phyloP scores from a whole-genome alignment of 1,140 invertebrate species.

The Drosophila ohnishii region DNA sequence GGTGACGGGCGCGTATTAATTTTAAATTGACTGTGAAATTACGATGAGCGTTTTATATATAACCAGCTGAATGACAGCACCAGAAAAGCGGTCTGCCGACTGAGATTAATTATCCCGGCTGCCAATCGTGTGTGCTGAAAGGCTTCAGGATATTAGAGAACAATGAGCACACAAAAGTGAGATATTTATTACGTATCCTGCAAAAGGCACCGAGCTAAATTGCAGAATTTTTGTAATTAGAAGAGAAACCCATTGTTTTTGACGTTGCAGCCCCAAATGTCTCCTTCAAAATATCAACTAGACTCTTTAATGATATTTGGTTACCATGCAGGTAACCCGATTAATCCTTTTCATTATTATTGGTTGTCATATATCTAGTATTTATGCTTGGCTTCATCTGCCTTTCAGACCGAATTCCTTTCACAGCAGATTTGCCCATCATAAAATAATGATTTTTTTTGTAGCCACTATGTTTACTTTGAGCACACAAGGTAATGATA shows the following conservation, averaged over 20 bases:
- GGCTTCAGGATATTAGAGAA: conserved; percentile 4
- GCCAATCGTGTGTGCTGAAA: not conserved
- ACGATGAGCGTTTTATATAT: conserved; percentile 55
- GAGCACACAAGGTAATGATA: conserved; percentile 27
- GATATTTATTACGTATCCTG: conserved; percentile 13
- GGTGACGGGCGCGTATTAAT: conserved; percentile 71
- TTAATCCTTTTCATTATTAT: conserved; percentile 1
- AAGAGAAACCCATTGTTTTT: not conserved
- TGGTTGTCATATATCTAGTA: conserved; percentile 1
- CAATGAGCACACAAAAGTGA: conserved; percentile 7
- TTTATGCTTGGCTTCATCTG: conserved; percentile 25
- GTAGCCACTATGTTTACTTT: not conserved
- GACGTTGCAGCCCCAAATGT: not conserved
- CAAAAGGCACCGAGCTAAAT: not conserved
- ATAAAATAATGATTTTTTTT: conserved; percentile 3
- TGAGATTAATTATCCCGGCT: conserved; percentile 26
- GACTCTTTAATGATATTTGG: too few relatives aligned
- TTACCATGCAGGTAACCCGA: not conserved
- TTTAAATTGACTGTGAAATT: conserved; percentile 82
- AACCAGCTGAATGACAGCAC: conserved; percentile 26
- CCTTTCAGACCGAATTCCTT: not conserved
- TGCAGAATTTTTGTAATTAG: not conserved
- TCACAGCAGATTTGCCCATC: conserved; percentile 11
- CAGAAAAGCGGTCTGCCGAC: not conserved
- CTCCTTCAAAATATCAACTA: not conserved